Evolutionary conservation across 1,140 invertebrate genomes (phyloP), one percentile per base, ranked within the genome.

Genomic region (Diuraphis noxia): DNA sequence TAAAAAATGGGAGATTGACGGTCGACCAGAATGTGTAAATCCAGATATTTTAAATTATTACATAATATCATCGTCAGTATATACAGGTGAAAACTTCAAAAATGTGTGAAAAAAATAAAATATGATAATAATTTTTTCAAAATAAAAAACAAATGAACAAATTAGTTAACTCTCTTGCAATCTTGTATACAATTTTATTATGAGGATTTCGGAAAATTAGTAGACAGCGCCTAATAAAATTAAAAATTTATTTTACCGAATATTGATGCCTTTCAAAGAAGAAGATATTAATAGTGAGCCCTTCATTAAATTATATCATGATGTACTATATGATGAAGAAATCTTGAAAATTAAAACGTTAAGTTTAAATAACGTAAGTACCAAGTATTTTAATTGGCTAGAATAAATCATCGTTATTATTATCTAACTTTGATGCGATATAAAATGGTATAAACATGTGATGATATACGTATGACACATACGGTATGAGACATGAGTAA

Each of bases 191-290:
- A n/a, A n/a, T n/a, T 10, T 7, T 25, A 9, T 56, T 56, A 10
- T 56, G 8, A 56, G 10, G 9, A 30, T 56, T 13, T 30, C 2
- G 10, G 30, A 56, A 56, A 56, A 30, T 30, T 1, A 10, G 2
- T 1, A 17, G 13, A 46, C 13, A 46, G 13, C 43, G 13, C n/a
- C n/a, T n/a, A n/a, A n/a, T n/a, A n/a, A 85, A 46, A 46, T 43
- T 5, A 85, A 85, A 19, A 49, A 85, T 49, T 85, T 41, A n/a
- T 49, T 21, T 46, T 85, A 85, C 38, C 30, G 43, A 46, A 85
- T 85, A 34, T n/a, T 85, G 13, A 85, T 85, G 84, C 84, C 84
- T 1, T 85, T 85, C 23, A 85, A 85, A 49, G 84, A 85, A 85
- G 84, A 85, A 34, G n/a, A 85, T 36, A 23, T 85, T 34, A n/a